phyloP scores from a whole-genome alignment of 35 echinoderm and acorn worm genomes.

The Ophioderma brevispina region DNA sequence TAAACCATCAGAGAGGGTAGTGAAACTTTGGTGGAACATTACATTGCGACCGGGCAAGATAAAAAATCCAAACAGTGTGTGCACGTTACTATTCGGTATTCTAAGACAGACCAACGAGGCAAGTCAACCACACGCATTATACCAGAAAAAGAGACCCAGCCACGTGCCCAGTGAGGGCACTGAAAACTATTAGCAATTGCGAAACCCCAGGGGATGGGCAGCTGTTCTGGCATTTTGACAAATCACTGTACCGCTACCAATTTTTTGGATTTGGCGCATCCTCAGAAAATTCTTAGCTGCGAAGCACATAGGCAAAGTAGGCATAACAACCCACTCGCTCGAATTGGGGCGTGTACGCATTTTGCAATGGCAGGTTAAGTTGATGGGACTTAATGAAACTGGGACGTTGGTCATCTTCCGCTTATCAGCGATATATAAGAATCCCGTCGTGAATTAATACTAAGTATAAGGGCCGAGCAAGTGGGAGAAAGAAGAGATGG shows the following conservation, averaged over 20 bases:
- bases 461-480: too few relatives aligned
- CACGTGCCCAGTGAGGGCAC: neutral
- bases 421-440: neutral
- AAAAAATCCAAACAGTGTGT: neutral
- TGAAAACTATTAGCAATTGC: neutral
- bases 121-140: neutral
- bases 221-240: neutral
- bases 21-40: too few relatives aligned
- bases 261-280: neutral
- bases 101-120: neutral
- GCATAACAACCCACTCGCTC: neutral
- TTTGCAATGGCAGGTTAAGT: neutral
- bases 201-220: neutral
- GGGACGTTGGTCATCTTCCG: neutral
- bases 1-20: neutral
- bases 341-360: neutral
- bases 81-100: neutral
- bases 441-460: neutral
- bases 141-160: neutral
- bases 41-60: neutral
- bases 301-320: neutral
- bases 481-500: too few relatives aligned
- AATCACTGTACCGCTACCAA: neutral
- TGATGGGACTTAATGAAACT: neutral
- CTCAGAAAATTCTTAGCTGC: neutral